A percentile compares a stretch with the other conserved stretches of the same genome.
These are phyloP conservation scores for Sycophila texana DNA, from an alignment of 2,888 invertebrate genomes.

Conservation along the genomic window DNA sequence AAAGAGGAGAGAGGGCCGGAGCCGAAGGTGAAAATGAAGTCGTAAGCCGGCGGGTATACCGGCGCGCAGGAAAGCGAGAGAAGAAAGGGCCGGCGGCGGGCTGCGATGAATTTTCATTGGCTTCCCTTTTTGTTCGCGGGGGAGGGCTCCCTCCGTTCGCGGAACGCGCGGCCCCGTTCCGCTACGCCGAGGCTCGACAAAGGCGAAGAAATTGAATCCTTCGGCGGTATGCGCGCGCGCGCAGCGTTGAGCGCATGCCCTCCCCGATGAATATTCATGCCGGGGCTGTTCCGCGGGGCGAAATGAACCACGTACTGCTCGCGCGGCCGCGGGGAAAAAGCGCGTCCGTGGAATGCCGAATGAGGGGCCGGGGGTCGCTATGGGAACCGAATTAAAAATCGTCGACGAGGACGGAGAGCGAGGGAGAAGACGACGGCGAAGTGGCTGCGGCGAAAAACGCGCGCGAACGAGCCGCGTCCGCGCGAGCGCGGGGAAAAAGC, in stretches of 20 bases:
- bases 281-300: neutral
- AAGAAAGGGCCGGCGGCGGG: neutral
- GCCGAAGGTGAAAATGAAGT: conserved; percentile 57
- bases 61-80: conserved; percentile 11
- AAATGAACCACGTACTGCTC: conserved; percentile 19
- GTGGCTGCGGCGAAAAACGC: conserved; percentile 9
- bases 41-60: conserved; percentile 42
- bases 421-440: too few relatives aligned
- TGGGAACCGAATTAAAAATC: conserved; percentile 32
- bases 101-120: conserved; percentile 57
- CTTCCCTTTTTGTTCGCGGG: conserved; percentile 46
- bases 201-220: conserved; percentile 44
- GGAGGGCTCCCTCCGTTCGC: conserved; percentile 10
- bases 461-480: conserved; percentile 11
- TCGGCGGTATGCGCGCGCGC: neutral
- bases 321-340: conserved; percentile 2
- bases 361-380: neutral
- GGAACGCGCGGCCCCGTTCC: conserved; percentile 23
- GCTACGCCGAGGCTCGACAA: neutral
- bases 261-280: conserved; percentile 45
- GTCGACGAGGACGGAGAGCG: neutral
- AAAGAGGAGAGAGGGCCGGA: conserved; percentile 4
- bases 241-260: too few relatives aligned
- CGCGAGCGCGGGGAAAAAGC: neutral
- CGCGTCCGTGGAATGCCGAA: conserved; percentile 17